A percentile compares a stretch with the other conserved stretches of the same genome.
Evolutionary conservation across 2,113 vertebrate species (phyloP).

Genomic region (Ahaetulla prasina): DNA sequence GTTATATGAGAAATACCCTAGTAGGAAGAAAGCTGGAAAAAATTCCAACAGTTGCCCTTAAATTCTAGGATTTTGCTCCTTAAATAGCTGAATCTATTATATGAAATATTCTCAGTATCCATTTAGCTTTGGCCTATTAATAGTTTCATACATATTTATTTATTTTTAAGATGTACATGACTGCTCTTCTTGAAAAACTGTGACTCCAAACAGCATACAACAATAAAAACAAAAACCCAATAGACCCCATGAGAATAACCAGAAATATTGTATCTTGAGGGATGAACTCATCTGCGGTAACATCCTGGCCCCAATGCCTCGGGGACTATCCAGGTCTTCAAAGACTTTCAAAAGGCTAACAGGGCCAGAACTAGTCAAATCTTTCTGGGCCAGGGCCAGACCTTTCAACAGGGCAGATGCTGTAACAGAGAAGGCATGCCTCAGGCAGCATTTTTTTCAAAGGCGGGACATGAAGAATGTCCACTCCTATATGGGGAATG

Average conservation of each 20-base stretch:
- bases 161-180: not conserved
- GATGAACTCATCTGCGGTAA: not conserved
- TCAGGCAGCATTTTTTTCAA: not conserved
- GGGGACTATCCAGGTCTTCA: not conserved
- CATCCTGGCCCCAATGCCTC: not conserved
- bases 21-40: conserved; percentile 31
- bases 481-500: not conserved
- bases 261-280: not conserved
- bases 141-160: not conserved
- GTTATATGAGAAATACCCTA: conserved; percentile 45
- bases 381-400: not conserved
- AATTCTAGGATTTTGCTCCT: not conserved
- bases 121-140: not conserved
- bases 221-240: not conserved
- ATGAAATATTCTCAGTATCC: not conserved
- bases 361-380: not conserved
- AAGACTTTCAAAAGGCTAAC: not conserved
- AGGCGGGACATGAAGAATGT: not conserved
- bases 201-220: not conserved
- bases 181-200: not conserved
- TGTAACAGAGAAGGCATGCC: not conserved
- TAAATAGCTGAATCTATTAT: fast-evolving
- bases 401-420: not conserved
- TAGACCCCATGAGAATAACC: not conserved
- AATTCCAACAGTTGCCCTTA: conserved; percentile 1